A percentile compares a stretch with the other conserved stretches of the same genome.
Evolutionary conservation across 2,888 invertebrate genomes (phyloP).

Genomic region (Disparrhopalites patrizii): DNA sequence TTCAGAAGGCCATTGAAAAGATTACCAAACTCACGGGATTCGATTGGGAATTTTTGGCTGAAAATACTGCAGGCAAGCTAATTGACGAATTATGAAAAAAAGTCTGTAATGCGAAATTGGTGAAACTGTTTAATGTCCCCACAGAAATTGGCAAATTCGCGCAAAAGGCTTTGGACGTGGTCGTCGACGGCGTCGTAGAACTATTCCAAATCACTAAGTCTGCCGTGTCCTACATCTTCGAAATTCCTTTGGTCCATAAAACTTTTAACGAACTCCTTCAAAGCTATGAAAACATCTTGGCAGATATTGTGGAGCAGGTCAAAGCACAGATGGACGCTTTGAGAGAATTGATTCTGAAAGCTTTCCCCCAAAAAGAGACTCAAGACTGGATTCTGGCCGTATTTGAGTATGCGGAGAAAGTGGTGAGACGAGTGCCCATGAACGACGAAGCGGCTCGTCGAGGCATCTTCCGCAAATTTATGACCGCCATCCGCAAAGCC

Average conservation of each 20-base stretch:
- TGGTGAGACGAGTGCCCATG: conserved; percentile 59
- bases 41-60: conserved; percentile 17
- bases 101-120: background rate
- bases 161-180: conserved; percentile 49
- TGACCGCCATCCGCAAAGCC: conserved; percentile 58
- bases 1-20: conserved; percentile 26
- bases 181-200: conserved; percentile 31
- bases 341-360: conserved; percentile 37
- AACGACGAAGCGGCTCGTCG: conserved; percentile 64
- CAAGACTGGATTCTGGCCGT: conserved; percentile 60
- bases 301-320: conserved; percentile 53
- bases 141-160: conserved; percentile 51
- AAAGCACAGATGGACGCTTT: conserved; percentile 55
- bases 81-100: background rate
- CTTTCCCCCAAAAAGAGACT: conserved; percentile 54
- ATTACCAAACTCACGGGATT: conserved; percentile 5
- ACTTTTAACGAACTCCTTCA: conserved; percentile 54
- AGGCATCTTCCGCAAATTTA: conserved; percentile 59
- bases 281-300: conserved; percentile 58
- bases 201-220: conserved; percentile 27
- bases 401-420: conserved; percentile 65
- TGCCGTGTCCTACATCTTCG: conserved; percentile 23
- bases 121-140: conserved; percentile 28
- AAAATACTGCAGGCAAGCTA: conserved; percentile 3
- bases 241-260: conserved; percentile 50